Conservation (phyloP, 2,888 invertebrate genomes). For the Yponomeuta cagnagella region DNA sequence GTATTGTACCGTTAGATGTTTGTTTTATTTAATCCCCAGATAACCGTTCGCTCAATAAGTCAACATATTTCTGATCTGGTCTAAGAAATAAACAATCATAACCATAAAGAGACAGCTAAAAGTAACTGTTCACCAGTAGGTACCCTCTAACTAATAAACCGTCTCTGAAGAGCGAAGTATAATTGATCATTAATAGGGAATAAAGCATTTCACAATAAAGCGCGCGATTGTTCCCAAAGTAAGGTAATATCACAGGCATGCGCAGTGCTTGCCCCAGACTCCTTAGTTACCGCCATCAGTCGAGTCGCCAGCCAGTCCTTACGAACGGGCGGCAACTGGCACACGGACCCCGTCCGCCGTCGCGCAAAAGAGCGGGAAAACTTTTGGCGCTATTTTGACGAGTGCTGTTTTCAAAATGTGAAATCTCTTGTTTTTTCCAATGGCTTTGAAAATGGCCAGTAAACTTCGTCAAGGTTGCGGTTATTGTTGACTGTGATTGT, state of each 20-base stretch:
- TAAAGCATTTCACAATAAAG: neutral
- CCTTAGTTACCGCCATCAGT: neutral
- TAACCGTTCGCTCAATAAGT: too few relatives aligned
- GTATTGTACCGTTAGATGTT: neutral
- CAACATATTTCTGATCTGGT: too few relatives aligned
- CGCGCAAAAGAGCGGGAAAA: slow-evolving; percentile 10
- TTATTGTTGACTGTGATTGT: neutral
- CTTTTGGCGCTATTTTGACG: slow-evolving; percentile 1
- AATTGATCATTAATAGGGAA: neutral
- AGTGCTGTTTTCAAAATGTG: neutral
- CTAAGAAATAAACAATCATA: too few relatives aligned
- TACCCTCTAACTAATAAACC: too few relatives aligned
- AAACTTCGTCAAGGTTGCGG: neutral
- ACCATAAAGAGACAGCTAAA: too few relatives aligned
- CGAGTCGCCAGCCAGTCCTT: slow-evolving; percentile 8
- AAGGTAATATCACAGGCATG: slow-evolving; percentile 5
- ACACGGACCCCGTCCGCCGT: neutral
- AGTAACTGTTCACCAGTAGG: too few relatives aligned
- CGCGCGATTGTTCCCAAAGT: neutral
- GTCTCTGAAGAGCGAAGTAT: neutral
- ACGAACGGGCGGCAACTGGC: neutral
- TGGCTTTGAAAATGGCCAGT: slow-evolving; percentile 1
- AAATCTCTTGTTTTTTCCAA: neutral
- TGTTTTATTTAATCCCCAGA: too few relatives aligned
- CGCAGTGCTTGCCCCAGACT: slow-evolving; percentile 12